Evolutionary conservation across 2,888 invertebrate species (phyloP).

Genomic region (Mellilla xanthometata): DNA sequence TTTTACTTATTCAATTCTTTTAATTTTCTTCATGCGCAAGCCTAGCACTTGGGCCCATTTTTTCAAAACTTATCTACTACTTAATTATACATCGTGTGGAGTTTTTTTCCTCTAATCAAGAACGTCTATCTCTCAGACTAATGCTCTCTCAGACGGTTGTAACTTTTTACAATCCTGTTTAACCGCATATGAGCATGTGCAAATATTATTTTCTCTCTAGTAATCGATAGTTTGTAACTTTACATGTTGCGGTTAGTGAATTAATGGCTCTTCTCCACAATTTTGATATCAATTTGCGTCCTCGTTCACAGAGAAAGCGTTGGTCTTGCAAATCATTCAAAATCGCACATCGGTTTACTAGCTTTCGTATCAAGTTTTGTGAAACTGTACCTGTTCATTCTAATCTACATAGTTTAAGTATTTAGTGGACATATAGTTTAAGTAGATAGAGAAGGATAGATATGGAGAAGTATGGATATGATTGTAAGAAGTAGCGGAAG

Average conservation of each 20-base stretch:
- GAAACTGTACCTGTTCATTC: slow-evolving; percentile 29
- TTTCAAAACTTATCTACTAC: not conserved
- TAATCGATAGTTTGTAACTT: slow-evolving; percentile 5
- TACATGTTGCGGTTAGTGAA: slow-evolving; percentile 25
- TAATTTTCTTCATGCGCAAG: too few species aligned
- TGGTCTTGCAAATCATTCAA: slow-evolving; percentile 48
- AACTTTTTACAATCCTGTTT: slow-evolving; percentile 9
- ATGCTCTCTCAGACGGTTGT: slow-evolving; percentile 10
- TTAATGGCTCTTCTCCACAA: slow-evolving; percentile 34
- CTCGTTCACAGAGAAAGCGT: slow-evolving; percentile 51
- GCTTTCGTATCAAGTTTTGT: slow-evolving; percentile 41
- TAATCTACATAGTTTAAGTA: slow-evolving; percentile 8
- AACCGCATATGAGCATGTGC: slow-evolving; percentile 2
- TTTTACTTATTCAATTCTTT: too few species aligned
- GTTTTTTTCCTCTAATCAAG: slow-evolving; percentile 9
- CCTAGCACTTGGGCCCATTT: too few species aligned
- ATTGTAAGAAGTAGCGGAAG: too few species aligned
- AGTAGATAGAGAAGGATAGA: too few species aligned
- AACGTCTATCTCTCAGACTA: slow-evolving; percentile 6
- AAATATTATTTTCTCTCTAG: slow-evolving; percentile 15
- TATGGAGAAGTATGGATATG: too few species aligned
- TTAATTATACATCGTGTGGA: too few species aligned
- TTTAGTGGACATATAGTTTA: too few species aligned
- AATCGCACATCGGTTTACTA: slow-evolving; percentile 44
- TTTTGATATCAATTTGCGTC: slow-evolving; percentile 38